Evolutionary conservation across 1,140 invertebrate genomes (phyloP), one percentile per base, ranked within the genome.

Genomic region (Drosophila ironensis): DNA sequence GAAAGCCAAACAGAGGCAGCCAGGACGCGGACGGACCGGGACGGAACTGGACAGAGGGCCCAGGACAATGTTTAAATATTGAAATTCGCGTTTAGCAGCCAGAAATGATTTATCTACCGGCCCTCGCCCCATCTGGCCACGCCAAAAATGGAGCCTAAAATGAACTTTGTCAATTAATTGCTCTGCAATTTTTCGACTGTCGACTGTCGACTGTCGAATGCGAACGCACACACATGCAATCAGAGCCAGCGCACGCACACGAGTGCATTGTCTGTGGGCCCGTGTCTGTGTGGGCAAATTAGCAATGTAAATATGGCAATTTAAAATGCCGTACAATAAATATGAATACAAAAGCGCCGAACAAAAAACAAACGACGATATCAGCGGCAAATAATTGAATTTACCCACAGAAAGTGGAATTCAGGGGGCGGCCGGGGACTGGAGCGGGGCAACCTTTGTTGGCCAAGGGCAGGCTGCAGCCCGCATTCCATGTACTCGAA

Each of bases 81-180:
- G 77, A 44, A 81, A 66, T 66, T 53, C 47, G 46, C 71, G 59
- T 71, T 76, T 66, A 76, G 59, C 35, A 53, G 66, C 40, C 60
- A 68, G 57, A 66, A 76, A 57, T 76, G 42, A 37, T 24, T 46
- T 44, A 51, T 46, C 52, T 14, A n/a, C 17, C 44, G 24, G 33
- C n/a, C n/a, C n/a, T n/a, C n/a, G 16, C 8, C 25, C 8, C n/a
- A n/a, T 9, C 28, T 38, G 33, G 19, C 20, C 40, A 14, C 28
- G 11, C 14, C 35, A 17, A 80, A 68, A 73, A 47, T 37, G 54
- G 50, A 40, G 59, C 46, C 75, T 56, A 80, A 81, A 81, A 84
- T 84, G 78, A 84, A 84, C 78, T 84, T 82, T 84, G 78, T 86
- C 80, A 84, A 84, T 84, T 84, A 84, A 84, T 84, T 84, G 73